Evolutionary conservation across 1,140 invertebrate genomes (phyloP).

Genomic region (Meloidogyne hapla): DNA sequence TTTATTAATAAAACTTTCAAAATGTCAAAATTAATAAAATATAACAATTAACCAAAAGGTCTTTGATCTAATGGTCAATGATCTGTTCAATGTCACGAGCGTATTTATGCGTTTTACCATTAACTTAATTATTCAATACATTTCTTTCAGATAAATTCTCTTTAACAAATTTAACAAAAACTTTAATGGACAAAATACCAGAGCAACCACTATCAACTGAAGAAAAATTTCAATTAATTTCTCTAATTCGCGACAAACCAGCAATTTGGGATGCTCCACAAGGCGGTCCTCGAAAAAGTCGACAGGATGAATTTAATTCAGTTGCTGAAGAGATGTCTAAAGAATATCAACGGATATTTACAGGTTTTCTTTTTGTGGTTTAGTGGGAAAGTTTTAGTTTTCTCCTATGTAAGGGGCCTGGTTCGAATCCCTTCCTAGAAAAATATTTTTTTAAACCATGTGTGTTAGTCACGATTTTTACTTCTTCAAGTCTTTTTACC

Average conservation of each 20-base stretch:
- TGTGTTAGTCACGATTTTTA: no score
- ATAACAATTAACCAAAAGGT: not conserved
- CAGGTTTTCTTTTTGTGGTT: not conserved
- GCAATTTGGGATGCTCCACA: not conserved
- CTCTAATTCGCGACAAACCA: not conserved
- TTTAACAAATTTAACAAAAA: no score
- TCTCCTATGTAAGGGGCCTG: no score
- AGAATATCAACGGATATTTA: not conserved
- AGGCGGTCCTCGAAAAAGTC: not conserved
- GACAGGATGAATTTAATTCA: not conserved
- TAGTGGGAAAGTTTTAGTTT: no score
- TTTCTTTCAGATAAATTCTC: no score
- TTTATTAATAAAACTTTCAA: not conserved
- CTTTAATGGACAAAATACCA: not conserved
- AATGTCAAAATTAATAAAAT: not conserved
- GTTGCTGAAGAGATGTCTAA: not conserved
- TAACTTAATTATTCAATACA: no score
- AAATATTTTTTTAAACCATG: no score
- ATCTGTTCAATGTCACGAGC: no score
- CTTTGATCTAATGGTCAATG: no score
- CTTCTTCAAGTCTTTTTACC: no score
- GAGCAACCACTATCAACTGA: not conserved
- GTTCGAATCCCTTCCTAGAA: no score
- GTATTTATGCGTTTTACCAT: no score
- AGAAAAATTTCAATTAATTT: not conserved